Evolutionary conservation across 2,888 invertebrate genomes (phyloP).

Genomic region (Synergus umbraculus): DNA sequence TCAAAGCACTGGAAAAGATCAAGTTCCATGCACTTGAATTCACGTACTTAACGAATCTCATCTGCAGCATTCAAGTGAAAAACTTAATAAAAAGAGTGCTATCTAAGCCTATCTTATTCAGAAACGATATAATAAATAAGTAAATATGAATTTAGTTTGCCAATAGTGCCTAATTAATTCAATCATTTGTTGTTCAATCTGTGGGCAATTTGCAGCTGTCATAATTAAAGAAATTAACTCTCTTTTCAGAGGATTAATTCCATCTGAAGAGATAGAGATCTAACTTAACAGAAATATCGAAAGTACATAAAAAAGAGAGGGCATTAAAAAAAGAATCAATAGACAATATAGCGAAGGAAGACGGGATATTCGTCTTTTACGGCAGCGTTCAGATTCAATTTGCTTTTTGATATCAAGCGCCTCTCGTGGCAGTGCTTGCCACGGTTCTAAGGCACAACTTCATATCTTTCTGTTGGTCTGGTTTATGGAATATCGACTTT

Average conservation of each 20-base stretch:
- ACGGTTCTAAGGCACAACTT: constrained; percentile 43
- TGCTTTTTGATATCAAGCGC: constrained; percentile 68
- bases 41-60: neutral
- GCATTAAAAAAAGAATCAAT: neutral
- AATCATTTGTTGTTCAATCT: neutral
- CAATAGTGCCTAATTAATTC: constrained; percentile 8
- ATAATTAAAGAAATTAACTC: neutral
- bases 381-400: constrained; percentile 70
- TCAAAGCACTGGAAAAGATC: neutral
- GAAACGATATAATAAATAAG: too few relatives aligned
- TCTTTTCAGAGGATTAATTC: neutral
- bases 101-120: too few relatives aligned
- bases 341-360: constrained; percentile 46
- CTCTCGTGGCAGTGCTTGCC: constrained; percentile 50
- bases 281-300: constrained; percentile 18
- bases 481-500: constrained; percentile 54
- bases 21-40: neutral
- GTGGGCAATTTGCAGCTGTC: neutral
- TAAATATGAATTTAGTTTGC: neutral
- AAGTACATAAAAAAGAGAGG: neutral
- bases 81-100: neutral
- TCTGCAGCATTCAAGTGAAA: neutral
- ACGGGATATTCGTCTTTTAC: constrained; percentile 69
- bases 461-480: constrained; percentile 40
- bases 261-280: neutral